Base-by-base conservation (phyloP, 2,797 vertebrate species). In the Knipowitschia caucasica region DNA sequence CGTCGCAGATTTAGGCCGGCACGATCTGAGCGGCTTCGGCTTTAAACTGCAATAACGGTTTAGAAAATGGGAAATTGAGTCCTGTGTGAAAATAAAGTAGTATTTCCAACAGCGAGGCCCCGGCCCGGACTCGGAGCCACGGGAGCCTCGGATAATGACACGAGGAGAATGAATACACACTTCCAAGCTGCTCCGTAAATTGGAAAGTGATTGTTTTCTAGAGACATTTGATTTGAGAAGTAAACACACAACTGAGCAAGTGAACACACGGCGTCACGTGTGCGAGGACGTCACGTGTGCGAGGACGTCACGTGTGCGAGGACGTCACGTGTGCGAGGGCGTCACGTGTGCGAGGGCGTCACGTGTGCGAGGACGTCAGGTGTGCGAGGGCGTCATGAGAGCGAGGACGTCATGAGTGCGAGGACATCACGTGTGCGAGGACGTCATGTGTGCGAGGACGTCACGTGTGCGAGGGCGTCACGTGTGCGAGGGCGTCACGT, bases 21-120 rank as follows among this genome's bases (percentile, higher is more conserved):
- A 90, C 91, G 88, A 89, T 88, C 88, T 82, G 85, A 86, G 86
- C 89, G 89, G 86, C 89, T 90, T 89, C 87, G 82, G 81, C 77
- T 87, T 90, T 89, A 91, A 91, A 87, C 86, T 85, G 77, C 83
- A 89, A 90, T 91, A 90, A 91, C 80, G 79, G 63, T 70, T 44
- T 82, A 81, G 81, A 87, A 89, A 90, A n/a, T n/a, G 89, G 74
- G 83, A 75, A 89, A 83, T 88, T 68, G 78, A 87, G 89, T 86
- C 87, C 71, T 69, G 83, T 81, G 84, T 88, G 68, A 86, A 87
- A 89, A 91, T 87, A 89, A 78, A 86, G 82, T 63, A n/a, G 71
- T 88, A 80, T 89, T 81, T 90, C 83, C 87, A 89, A 88, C 87
- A 83, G 86, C 63, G 56, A 86, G 86, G 80, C 71, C 71, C 72